Base-by-base conservation (phyloP, 64 coral and sea anemone genomes). In the Platygyra sinensis region DNA sequence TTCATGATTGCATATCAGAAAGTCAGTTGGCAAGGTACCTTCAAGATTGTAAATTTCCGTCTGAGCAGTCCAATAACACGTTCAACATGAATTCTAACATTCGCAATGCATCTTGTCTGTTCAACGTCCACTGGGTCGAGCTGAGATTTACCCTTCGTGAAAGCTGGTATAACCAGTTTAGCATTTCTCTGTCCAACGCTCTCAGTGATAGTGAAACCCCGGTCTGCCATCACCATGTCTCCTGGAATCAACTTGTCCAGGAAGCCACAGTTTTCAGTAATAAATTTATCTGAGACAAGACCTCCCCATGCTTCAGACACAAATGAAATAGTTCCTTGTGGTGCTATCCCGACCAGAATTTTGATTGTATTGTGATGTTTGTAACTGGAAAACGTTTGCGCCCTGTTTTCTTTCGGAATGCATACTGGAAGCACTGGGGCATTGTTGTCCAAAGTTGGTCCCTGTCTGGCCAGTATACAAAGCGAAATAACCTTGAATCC, bases 71-170 rank as follows among this genome's bases (percentile, higher is more conserved):
- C 82, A 62, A 86, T 86, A 11, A 86, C 82, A 62, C 82, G 82
- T 63, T 86, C 82, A 31, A 86, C 82, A 86, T 86, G 82, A 36
- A 86, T 83, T 38, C 82, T 67, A 32, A 86, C 86, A 87, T 74
- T 87, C 7, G 86, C 86, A 13, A 86, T 86, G 83, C 62, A 65
- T 86, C 63, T 86, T 86, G 64, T 49, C 30, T 55, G 2, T 36
- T 86, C 83, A 1, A 86, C 83, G 67, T 86, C 83, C 17, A 86
- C 83, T 39, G 83, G 83, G 83, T 86, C 63, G 5, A 86, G 83
- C 64, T 86, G 83, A 46, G 83, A 4, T 42, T n/a, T n/a, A n/a
- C n/a, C n/a, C n/a, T n/a, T n/a, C n/a, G n/a, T n/a, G n/a, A n/a
- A n/a, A n/a, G n/a, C 86, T 54, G 86, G 86, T 27, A 87, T 87